Evolutionary conservation across 2,888 invertebrate genomes (phyloP).

Genomic region (Globia sparganii): DNA sequence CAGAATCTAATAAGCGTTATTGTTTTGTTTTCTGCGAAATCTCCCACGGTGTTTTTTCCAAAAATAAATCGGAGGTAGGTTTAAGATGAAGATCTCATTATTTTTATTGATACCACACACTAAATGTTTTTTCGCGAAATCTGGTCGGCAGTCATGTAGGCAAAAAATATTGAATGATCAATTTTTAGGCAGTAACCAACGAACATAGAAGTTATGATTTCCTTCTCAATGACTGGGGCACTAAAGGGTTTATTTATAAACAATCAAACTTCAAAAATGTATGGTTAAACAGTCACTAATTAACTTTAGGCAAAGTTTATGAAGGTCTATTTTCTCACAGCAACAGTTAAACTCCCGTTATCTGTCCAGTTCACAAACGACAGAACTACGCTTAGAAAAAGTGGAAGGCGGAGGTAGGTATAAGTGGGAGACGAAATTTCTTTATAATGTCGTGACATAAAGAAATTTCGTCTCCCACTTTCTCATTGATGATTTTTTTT

Average conservation of each 20-base stretch:
- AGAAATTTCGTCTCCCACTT: too few species aligned
- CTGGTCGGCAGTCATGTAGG: constrained; percentile 11
- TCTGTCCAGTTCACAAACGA: constrained; percentile 12
- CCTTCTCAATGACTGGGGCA: constrained; percentile 3
- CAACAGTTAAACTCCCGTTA: constrained; percentile 21
- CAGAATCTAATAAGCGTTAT: constrained; percentile 13
- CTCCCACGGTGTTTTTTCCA: constrained; percentile 27
- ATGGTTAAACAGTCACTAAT: neutral
- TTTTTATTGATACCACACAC: constrained; percentile 26
- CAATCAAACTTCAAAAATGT: neutral
- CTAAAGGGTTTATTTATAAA: constrained; percentile 2
- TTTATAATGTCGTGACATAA: neutral
- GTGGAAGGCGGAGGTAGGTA: neutral
- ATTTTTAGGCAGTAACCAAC: constrained; percentile 7
- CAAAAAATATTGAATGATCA: neutral
- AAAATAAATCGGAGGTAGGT: constrained; percentile 32
- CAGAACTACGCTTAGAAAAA: constrained; percentile 21
- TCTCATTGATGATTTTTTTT: too few species aligned
- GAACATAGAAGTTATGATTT: constrained; percentile 18
- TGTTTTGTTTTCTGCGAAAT: constrained; percentile 15
- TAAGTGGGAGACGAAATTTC: neutral
- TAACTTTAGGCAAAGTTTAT: neutral
- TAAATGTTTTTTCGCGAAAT: constrained; percentile 13
- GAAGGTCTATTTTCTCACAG: constrained; percentile 9
- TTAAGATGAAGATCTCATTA: constrained; percentile 26